These are phyloP conservation scores for Drosophila robusta DNA, from an alignment of 2,888 invertebrate species.

Conservation along the genomic window DNA sequence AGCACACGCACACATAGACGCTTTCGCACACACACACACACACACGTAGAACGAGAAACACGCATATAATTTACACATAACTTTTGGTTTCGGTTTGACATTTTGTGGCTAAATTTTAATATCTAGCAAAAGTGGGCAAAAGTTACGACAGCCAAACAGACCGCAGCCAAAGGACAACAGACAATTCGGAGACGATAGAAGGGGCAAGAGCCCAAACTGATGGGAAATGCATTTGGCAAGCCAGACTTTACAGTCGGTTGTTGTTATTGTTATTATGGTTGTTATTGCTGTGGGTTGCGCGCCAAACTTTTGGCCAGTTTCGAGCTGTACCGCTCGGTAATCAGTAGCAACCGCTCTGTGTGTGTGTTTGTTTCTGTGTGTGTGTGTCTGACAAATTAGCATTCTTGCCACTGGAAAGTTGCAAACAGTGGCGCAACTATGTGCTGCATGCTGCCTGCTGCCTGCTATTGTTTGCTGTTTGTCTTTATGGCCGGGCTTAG, in stretches of 20 bases:
- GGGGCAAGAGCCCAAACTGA: constrained; percentile 19
- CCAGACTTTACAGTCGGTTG: constrained; percentile 20
- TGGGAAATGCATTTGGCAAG: constrained; percentile 50
- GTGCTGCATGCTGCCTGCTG: constrained; percentile 13
- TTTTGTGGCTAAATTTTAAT: constrained; percentile 77
- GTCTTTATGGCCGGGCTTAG: constrained; percentile 59
- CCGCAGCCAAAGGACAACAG: constrained; percentile 11
- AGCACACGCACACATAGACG: not conserved
- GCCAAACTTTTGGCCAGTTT: constrained; percentile 45
- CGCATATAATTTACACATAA: constrained; percentile 66
- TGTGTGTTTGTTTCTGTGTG: constrained; percentile 16
- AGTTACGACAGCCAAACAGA: constrained; percentile 55
- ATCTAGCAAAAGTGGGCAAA: constrained; percentile 69
- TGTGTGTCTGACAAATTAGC: constrained; percentile 64
- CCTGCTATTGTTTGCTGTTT: constrained; percentile 51
- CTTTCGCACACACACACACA: constrained; percentile 1
- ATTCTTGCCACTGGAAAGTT: constrained; percentile 58
- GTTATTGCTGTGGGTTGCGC: constrained; percentile 25
- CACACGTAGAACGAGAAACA: not conserved
- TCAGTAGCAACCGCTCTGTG: constrained; percentile 41
- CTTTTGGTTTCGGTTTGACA: constrained; percentile 78
- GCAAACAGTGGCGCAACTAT: constrained; percentile 12
- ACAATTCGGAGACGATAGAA: no score
- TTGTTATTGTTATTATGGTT: constrained; percentile 28
- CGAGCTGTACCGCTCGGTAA: constrained; percentile 39